These are phyloP conservation scores for Actias luna DNA, from an alignment of 2,888 invertebrate genomes.

Conservation along the genomic window DNA sequence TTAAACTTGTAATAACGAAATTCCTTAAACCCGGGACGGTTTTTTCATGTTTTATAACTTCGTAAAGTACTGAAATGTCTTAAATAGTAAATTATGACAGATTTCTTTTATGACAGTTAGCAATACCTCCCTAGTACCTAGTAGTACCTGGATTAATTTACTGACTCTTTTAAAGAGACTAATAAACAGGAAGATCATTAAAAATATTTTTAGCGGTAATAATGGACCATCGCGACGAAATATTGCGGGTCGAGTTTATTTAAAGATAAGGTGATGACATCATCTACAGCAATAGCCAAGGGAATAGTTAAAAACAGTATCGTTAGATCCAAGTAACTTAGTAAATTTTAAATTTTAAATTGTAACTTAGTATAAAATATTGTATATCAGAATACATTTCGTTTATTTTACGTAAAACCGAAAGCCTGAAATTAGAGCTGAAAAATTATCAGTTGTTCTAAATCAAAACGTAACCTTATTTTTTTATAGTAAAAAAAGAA, in stretches of 20 bases:
- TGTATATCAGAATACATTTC: neutral
- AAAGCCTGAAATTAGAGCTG: neutral
- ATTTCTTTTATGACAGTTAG: neutral
- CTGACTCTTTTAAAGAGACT: neutral
- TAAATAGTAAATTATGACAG: neutral
- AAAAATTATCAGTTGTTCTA: neutral
- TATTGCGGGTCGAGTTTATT: conserved; percentile 33
- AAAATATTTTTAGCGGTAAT: conserved; percentile 31
- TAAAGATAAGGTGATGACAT: conserved; percentile 63
- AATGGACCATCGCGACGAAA: conserved; percentile 41
- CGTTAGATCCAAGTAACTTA: neutral
- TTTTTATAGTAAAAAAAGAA: neutral
- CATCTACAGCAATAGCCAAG: conserved; percentile 58
- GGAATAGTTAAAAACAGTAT: conserved; percentile 48
- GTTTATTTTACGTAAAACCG: neutral
- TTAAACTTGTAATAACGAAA: conserved; percentile 12
- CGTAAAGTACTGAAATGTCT: neutral
- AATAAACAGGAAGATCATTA: conserved; percentile 1
- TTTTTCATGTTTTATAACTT: neutral
- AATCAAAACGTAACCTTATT: neutral
- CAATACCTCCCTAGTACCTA: neutral
- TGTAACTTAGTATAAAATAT: neutral
- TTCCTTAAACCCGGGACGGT: neutral
- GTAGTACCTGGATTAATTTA: neutral
- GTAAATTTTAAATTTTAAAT: neutral